Conservation (phyloP, 2,113 vertebrate species). For the Formicarius rufipectus region DNA sequence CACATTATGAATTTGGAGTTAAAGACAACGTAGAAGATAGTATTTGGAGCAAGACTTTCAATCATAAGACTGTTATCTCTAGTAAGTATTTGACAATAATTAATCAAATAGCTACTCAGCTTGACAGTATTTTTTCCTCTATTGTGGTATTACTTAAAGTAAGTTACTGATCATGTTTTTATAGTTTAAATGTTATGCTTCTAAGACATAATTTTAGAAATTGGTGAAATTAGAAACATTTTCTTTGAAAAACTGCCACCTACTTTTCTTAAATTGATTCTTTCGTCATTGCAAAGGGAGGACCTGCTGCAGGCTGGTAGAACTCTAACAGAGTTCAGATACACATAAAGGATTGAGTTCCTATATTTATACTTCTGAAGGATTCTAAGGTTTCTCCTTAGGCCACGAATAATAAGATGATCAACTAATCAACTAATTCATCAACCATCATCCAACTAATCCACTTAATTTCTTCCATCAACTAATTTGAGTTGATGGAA, state of each 20-base stretch:
- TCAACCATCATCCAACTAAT: background rate
- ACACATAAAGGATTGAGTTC: background rate
- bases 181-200: background rate
- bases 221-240: background rate
- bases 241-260: background rate
- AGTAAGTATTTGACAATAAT: slow-evolving; percentile 70
- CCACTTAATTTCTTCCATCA: background rate
- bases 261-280: background rate
- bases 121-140: background rate
- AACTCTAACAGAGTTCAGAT: background rate
- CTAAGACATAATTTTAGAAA: background rate
- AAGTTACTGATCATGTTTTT: background rate
- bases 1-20: slow-evolving; percentile 91
- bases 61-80: slow-evolving; percentile 82
- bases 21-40: slow-evolving; percentile 84
- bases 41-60: slow-evolving; percentile 87
- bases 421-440: background rate
- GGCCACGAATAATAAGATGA: background rate
- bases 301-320: background rate
- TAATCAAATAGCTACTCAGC: background rate
- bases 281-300: background rate
- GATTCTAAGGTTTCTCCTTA: background rate
- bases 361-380: background rate
- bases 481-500: background rate
- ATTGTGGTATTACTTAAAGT: background rate